These are phyloP conservation scores for Myathropa florea DNA, from an alignment of 2,888 invertebrate species.

Conservation along the genomic window DNA sequence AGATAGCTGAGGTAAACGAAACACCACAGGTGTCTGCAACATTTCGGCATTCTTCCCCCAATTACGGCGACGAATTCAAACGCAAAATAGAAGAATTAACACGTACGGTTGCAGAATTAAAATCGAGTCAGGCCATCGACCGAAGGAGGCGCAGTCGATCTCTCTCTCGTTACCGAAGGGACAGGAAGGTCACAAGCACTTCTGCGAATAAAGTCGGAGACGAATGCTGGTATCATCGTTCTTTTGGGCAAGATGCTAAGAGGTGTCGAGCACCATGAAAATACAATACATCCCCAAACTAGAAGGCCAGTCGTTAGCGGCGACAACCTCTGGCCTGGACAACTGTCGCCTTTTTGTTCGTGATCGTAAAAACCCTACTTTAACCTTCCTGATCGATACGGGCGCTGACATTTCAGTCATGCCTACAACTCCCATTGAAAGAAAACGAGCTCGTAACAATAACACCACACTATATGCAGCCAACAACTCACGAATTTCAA, in stretches of 20 bases:
- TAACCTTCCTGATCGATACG: conserved; percentile 7
- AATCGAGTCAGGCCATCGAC: not conserved
- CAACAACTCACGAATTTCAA: conserved; percentile 16
- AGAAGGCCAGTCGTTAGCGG: too few species aligned
- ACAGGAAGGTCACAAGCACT: too few species aligned
- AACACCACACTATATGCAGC: conserved; percentile 3
- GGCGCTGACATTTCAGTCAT: too few species aligned
- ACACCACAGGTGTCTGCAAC: too few species aligned
- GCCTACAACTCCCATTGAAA: not conserved
- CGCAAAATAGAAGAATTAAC: not conserved
- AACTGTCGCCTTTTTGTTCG: too few species aligned
- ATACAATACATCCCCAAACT: too few species aligned
- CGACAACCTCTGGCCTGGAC: too few species aligned
- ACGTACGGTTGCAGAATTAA: not conserved
- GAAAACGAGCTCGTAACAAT: not conserved
- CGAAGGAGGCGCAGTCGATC: not conserved
- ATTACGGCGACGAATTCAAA: too few species aligned
- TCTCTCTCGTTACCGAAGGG: too few species aligned
- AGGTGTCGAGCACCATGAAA: not conserved
- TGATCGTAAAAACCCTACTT: too few species aligned
- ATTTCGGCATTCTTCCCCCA: too few species aligned
- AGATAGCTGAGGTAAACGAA: too few species aligned
- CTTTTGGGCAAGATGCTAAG: not conserved
- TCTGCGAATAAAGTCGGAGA: not conserved
- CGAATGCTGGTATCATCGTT: not conserved